Evolutionary conservation across 2,797 vertebrate species (phyloP).

Genomic region (Onychomys arenicola): DNA sequence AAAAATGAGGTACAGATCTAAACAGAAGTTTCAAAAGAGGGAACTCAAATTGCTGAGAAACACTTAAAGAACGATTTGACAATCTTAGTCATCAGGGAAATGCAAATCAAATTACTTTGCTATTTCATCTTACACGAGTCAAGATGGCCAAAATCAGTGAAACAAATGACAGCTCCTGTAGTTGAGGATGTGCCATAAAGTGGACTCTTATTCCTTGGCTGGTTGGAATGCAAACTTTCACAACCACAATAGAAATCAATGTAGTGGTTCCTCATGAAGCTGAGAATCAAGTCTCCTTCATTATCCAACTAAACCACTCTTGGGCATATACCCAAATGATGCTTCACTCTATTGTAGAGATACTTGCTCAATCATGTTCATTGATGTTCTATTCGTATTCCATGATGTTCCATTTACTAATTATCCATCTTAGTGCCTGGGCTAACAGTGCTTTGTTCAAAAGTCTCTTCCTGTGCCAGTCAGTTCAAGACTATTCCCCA

Average conservation of each 20-base stretch:
- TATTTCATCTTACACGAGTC: not conserved
- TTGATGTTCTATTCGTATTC: not conserved
- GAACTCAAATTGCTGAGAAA: not conserved
- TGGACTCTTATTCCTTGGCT: not conserved
- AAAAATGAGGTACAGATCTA: not conserved
- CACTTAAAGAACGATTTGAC: not conserved
- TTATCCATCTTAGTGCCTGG: no score
- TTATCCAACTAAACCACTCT: no score
- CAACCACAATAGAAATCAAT: not conserved
- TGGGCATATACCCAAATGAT: not conserved
- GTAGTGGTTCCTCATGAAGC: not conserved
- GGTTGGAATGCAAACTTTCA: not conserved
- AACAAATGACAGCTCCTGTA: not conserved
- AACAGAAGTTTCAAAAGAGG: not conserved
- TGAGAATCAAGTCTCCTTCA: not conserved
- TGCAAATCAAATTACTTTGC: not conserved
- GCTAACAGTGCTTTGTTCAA: not conserved
- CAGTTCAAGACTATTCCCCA: not conserved
- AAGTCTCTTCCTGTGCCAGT: not conserved
- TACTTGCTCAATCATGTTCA: not conserved
- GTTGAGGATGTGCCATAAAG: not conserved
- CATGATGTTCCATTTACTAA: no score
- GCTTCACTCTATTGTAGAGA: not conserved
- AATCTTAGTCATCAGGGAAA: not conserved
- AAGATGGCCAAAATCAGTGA: not conserved